Percentiles rank a stretch among this genome's conserved stretches.
Evolutionary conservation across 1,140 invertebrate species (phyloP).

Genomic region (Rhopalosiphum padi): DNA sequence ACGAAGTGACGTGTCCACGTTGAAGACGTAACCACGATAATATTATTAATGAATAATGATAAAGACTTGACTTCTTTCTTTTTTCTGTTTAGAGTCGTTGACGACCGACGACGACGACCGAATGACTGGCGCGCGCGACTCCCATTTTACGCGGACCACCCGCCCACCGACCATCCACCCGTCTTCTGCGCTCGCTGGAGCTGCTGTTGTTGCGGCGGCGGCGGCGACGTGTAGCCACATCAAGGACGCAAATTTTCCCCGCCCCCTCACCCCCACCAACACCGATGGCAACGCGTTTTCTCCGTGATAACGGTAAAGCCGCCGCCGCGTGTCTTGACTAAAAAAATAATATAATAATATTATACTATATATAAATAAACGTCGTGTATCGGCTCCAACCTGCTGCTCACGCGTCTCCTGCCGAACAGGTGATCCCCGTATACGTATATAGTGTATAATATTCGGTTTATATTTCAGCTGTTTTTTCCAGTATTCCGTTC

Average conservation of each 20-base stretch:
- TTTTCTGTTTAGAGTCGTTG: neutral
- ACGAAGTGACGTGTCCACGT: neutral
- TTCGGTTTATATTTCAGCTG: neutral
- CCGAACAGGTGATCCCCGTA: neutral
- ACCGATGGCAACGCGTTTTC: slow-evolving; percentile 6
- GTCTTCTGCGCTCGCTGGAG: neutral
- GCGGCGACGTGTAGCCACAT: slow-evolving; percentile 44
- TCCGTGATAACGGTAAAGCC: slow-evolving; percentile 36
- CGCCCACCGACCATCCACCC: neutral
- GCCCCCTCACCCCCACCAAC: neutral
- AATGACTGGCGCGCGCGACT: neutral
- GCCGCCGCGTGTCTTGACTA: neutral
- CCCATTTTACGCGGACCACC: neutral
- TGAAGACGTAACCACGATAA: neutral
- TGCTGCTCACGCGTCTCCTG: neutral
- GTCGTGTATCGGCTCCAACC: neutral
- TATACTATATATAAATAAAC: neutral
- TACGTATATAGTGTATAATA: too few relatives aligned
- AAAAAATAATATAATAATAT: neutral
- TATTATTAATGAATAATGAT: neutral
- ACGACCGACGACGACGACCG: slow-evolving; percentile 17
- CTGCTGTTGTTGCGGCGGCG: neutral
- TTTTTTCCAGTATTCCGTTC: too few relatives aligned
- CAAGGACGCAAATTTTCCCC: slow-evolving; percentile 48
- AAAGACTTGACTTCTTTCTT: too few relatives aligned